Percentiles rank a stretch among this genome's conserved stretches.
These are phyloP conservation scores for Drosophila nasuta DNA, from an alignment of 1,140 invertebrate species.

Conservation along the genomic window DNA sequence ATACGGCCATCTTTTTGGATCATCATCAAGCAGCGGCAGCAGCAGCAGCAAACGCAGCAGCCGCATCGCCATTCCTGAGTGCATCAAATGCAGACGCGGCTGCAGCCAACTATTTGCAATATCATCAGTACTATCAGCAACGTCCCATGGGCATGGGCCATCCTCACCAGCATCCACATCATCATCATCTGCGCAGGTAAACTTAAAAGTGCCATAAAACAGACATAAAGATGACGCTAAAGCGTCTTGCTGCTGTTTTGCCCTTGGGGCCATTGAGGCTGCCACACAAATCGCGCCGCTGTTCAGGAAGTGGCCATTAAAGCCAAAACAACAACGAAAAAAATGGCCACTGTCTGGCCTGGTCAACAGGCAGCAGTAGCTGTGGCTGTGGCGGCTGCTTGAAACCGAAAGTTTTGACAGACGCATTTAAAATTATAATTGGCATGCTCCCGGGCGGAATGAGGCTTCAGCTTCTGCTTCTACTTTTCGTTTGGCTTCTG, in stretches of 20 bases:
- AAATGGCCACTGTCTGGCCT: constrained; percentile 43
- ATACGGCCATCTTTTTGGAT: constrained; percentile 73
- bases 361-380: constrained; percentile 21
- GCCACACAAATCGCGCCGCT: constrained; percentile 22
- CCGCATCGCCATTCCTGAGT: constrained; percentile 53
- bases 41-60: constrained; percentile 55
- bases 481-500: constrained; percentile 5
- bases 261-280: constrained; percentile 26
- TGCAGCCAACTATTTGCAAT: constrained; percentile 59
- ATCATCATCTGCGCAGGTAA: constrained; percentile 61
- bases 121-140: constrained; percentile 73
- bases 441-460: constrained; percentile 49
- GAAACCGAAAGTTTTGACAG: constrained; percentile 63
- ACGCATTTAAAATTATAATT: constrained; percentile 78
- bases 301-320: constrained; percentile 35
- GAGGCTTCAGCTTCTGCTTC: constrained; percentile 9
- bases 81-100: constrained; percentile 40
- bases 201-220: constrained; percentile 24
- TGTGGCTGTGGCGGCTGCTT: constrained; percentile 1
- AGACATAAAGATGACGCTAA: constrained; percentile 31
- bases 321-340: not conserved
- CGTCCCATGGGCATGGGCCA: constrained; percentile 48
- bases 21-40: constrained; percentile 50
- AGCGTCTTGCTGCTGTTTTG: constrained; percentile 2
- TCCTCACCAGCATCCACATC: constrained; percentile 45